Conservation (phyloP, 2,113 vertebrate genomes). For the Sylvietta virens region DNA sequence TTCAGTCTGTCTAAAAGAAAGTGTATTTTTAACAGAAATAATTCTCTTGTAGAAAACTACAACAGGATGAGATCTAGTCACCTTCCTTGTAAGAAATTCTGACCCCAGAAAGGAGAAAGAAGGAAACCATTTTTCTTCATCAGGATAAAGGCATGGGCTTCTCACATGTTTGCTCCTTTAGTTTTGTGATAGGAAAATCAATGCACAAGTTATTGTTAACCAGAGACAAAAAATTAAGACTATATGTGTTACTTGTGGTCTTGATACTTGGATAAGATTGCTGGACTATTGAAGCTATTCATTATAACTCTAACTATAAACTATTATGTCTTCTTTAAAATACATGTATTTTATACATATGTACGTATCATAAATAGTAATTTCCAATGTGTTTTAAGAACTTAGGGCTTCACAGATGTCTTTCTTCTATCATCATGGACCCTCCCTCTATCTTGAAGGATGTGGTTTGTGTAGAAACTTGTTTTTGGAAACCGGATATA, state of each 20-base stretch:
- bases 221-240: not conserved
- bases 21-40: not conserved
- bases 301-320: not conserved
- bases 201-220: not conserved
- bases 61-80: not conserved
- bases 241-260: not conserved
- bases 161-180: not conserved
- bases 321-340: not conserved
- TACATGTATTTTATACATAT: not conserved
- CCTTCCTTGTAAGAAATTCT: not conserved
- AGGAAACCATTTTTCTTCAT: not conserved
- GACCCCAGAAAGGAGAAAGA: not conserved
- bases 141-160: not conserved
- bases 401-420: not conserved
- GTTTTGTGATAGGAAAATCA: not conserved
- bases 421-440: not conserved
- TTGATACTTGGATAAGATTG: not conserved
- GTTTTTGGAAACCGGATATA: not conserved
- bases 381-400: slow-evolving; percentile 26
- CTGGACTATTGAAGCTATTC: slow-evolving; percentile 5
- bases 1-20: not conserved
- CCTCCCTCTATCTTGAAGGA: not conserved
- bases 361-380: not conserved
- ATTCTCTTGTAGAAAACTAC: not conserved
- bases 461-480: not conserved